Evolutionary conservation across 2,888 invertebrate genomes (phyloP).

Genomic region (Trypoxylon attenuatum): DNA sequence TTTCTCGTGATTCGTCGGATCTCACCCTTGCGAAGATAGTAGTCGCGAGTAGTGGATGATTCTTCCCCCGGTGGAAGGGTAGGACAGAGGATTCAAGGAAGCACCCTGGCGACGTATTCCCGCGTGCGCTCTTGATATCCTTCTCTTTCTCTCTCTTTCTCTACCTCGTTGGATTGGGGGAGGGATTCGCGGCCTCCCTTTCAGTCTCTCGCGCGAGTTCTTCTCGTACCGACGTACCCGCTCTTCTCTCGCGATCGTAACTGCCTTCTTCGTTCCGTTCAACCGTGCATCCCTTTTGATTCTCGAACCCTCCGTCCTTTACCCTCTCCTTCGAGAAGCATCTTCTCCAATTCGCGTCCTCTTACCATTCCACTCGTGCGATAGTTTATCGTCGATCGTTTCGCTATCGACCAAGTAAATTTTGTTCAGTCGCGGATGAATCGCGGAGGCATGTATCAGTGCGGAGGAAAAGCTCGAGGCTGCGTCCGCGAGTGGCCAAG

Average conservation of each 20-base stretch:
- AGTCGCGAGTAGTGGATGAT: no score
- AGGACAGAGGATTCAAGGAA: no score
- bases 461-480: slow-evolving; percentile 21
- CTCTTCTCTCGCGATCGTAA: background rate
- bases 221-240: slow-evolving; percentile 44
- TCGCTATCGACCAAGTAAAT: no score
- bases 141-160: slow-evolving; percentile 25
- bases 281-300: background rate
- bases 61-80: no score
- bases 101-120: slow-evolving; percentile 6
- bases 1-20: no score
- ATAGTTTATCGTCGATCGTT: no score
- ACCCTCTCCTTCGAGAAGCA: background rate
- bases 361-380: no score
- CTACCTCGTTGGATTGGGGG: background rate
- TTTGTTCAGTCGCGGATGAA: no score
- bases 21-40: no score
- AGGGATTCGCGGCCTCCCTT: slow-evolving; percentile 25
- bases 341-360: background rate
- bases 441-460: slow-evolving; percentile 1
- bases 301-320: background rate
- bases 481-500: background rate
- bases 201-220: slow-evolving; percentile 58
- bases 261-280: background rate
- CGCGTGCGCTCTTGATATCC: slow-evolving; percentile 15